These are phyloP conservation scores for Scartelaos histophorus DNA, from an alignment of 2,113 vertebrate genomes.

Conservation along the genomic window DNA sequence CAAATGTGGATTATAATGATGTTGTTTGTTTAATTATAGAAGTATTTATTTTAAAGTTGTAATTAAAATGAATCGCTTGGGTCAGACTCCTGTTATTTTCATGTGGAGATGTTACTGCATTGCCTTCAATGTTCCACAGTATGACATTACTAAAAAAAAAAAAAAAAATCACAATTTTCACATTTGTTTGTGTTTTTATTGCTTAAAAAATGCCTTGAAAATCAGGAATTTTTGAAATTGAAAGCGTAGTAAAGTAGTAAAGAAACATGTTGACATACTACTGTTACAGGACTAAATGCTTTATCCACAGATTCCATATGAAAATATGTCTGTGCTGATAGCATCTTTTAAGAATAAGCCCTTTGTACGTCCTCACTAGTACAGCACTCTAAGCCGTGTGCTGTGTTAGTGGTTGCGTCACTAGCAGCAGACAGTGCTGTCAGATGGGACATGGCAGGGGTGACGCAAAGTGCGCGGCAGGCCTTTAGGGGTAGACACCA, in stretches of 20 bases:
- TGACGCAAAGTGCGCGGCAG: constrained; percentile 9
- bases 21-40: too few species aligned
- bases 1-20: too few species aligned
- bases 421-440: constrained; percentile 30
- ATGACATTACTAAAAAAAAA: background rate
- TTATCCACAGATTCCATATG: background rate
- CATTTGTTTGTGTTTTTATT: background rate
- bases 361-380: background rate
- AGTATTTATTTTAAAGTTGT: background rate
- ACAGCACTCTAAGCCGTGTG: background rate
- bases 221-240: background rate
- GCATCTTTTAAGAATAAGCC: background rate
- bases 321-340: background rate
- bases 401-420: constrained; percentile 13
- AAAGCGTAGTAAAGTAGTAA: too few species aligned
- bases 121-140: background rate
- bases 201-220: background rate
- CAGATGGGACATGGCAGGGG: constrained; percentile 21
- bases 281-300: background rate
- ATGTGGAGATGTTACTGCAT: background rate
- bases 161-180: too few species aligned
- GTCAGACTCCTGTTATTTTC: background rate
- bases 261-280: background rate
- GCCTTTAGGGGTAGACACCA: constrained; percentile 55
- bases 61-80: background rate